phyloP scores from a whole-genome alignment of 2,797 vertebrate species.

The Sebastes baramenuke region DNA sequence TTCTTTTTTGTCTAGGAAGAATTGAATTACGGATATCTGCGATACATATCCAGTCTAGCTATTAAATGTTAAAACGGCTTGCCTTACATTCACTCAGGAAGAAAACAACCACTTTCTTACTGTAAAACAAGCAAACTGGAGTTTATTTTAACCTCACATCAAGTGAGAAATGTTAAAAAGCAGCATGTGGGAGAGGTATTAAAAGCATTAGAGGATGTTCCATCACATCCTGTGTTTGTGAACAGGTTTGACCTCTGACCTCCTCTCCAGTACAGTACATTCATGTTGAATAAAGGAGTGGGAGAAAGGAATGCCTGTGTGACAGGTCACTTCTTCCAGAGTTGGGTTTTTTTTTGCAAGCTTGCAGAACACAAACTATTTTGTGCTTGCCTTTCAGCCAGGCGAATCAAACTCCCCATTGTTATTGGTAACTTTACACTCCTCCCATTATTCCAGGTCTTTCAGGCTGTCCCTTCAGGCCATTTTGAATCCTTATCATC shows the following conservation, averaged over 20 bases:
- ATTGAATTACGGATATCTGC: too few relatives aligned
- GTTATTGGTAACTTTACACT: slow-evolving; percentile 18
- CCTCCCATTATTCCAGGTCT: neutral
- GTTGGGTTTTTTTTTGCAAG: neutral
- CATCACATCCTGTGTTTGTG: slow-evolving; percentile 53
- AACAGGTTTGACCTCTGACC: slow-evolving; percentile 31
- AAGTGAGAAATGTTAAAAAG: neutral
- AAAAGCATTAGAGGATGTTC: slow-evolving; percentile 18
- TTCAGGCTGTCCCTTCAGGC: neutral
- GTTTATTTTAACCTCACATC: neutral
- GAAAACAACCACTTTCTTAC: neutral
- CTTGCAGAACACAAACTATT: slow-evolving; percentile 14
- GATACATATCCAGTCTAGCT: too few relatives aligned
- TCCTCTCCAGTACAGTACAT: neutral
- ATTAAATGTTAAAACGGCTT: too few relatives aligned
- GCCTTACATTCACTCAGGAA: neutral
- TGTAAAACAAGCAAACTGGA: neutral
- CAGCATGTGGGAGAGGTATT: neutral
- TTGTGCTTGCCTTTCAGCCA: slow-evolving; percentile 8
- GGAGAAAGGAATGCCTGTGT: slow-evolving; percentile 29
- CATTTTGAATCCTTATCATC: neutral
- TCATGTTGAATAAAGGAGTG: slow-evolving; percentile 15
- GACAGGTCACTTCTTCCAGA: slow-evolving; percentile 5
- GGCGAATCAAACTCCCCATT: neutral
- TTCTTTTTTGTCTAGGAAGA: too few relatives aligned